These are phyloP conservation scores for Rafetus swinhoei DNA, from an alignment of 2,113 vertebrate genomes.

Conservation along the genomic window DNA sequence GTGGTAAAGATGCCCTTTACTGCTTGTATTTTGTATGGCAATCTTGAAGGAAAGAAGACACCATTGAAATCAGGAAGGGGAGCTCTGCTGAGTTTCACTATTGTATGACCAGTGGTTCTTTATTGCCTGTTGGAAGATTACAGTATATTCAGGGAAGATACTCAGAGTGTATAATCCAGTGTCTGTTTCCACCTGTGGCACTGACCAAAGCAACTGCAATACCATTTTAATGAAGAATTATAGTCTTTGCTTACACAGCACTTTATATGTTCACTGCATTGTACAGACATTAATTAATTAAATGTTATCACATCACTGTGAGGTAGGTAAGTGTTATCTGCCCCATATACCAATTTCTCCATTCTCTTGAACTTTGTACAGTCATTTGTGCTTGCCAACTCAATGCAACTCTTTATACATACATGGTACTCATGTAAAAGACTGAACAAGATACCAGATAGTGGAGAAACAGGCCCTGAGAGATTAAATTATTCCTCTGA, in stretches of 20 bases:
- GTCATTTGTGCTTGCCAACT: background rate
- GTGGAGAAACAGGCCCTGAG: background rate
- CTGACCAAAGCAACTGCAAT: background rate
- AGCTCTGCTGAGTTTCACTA: slow-evolving; percentile 32
- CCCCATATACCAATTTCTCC: background rate
- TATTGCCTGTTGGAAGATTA: background rate
- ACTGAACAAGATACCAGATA: background rate
- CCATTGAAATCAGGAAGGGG: slow-evolving; percentile 72
- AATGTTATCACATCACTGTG: background rate
- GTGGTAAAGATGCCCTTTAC: slow-evolving; percentile 54
- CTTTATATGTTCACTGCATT: background rate
- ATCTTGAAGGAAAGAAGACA: slow-evolving; percentile 62
- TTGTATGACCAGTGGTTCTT: background rate
- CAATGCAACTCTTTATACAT: background rate
- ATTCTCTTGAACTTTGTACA: background rate
- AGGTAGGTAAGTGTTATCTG: background rate
- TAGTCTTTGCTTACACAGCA: background rate
- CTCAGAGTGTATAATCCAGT: background rate
- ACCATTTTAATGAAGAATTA: background rate
- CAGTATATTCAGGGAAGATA: background rate
- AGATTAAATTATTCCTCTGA: background rate
- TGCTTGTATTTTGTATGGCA: slow-evolving; percentile 65
- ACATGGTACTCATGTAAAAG: background rate
- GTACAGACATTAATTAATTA: background rate
- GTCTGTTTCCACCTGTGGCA: background rate